phyloP scores from a whole-genome alignment of 2,113 vertebrate genomes.

The Lanius collurio region DNA sequence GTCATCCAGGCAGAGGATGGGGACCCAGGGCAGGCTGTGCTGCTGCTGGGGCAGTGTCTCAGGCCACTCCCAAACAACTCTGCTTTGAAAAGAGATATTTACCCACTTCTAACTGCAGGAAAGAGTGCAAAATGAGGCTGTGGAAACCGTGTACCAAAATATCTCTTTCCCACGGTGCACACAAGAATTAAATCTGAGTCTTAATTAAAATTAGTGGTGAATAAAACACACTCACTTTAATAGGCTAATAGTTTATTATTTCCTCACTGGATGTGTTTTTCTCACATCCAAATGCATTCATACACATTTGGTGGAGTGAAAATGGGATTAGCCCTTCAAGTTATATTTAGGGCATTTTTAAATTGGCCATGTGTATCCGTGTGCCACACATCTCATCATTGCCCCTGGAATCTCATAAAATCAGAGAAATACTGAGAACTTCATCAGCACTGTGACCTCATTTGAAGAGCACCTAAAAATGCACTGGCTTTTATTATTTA shows the following conservation, averaged over 20 bases:
- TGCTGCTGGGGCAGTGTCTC: neutral
- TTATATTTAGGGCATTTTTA: neutral
- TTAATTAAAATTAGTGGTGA: neutral
- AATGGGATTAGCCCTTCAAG: neutral
- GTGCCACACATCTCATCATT: neutral
- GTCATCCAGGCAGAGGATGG: neutral
- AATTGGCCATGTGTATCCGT: neutral
- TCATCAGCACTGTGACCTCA: neutral
- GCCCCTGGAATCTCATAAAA: neutral
- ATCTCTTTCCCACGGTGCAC: neutral
- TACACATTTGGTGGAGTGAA: neutral
- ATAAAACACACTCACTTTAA: neutral
- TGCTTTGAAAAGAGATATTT: neutral
- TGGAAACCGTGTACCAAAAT: neutral
- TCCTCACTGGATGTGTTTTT: neutral
- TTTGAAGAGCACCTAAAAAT: neutral
- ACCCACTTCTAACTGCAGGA: neutral
- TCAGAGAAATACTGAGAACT: neutral
- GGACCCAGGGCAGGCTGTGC: neutral
- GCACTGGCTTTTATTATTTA: neutral
- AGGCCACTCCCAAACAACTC: neutral
- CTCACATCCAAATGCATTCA: neutral
- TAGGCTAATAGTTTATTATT: neutral
- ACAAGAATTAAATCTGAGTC: neutral
- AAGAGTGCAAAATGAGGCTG: neutral